Conservation (phyloP, 1,140 invertebrate genomes). For the Littorina saxatilis region DNA sequence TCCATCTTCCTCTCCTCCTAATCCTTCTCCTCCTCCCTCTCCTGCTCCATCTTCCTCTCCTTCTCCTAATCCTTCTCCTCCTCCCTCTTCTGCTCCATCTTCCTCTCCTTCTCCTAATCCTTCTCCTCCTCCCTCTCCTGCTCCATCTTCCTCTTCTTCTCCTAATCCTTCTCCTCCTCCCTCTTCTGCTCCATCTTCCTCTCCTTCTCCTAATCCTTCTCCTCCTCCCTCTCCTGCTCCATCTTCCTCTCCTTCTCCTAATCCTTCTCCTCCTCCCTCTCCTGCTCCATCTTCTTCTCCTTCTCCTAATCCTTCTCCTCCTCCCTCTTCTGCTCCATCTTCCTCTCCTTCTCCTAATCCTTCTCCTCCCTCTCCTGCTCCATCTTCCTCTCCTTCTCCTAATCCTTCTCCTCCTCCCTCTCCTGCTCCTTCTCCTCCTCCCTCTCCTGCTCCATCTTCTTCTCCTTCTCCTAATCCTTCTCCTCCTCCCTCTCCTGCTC, state of each 20-base stretch:
- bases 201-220: too few species aligned
- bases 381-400: not conserved
- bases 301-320: too few species aligned
- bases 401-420: not conserved
- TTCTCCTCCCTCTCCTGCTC: not conserved
- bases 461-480: not conserved
- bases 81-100: not conserved
- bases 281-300: not conserved
- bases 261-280: not conserved
- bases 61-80: not conserved
- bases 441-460: not conserved
- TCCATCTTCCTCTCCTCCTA: not conserved
- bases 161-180: too few species aligned
- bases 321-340: not conserved
- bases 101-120: too few species aligned
- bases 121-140: too few species aligned
- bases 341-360: not conserved
- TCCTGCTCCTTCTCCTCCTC: not conserved
- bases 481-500: too few species aligned
- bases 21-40: not conserved
- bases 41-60: not conserved
- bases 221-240: not conserved
- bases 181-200: too few species aligned
- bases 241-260: not conserved
- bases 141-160: too few species aligned